These are phyloP conservation scores for Thaleichthys pacificus DNA, from an alignment of 2,797 vertebrate genomes.

Conservation along the genomic window DNA sequence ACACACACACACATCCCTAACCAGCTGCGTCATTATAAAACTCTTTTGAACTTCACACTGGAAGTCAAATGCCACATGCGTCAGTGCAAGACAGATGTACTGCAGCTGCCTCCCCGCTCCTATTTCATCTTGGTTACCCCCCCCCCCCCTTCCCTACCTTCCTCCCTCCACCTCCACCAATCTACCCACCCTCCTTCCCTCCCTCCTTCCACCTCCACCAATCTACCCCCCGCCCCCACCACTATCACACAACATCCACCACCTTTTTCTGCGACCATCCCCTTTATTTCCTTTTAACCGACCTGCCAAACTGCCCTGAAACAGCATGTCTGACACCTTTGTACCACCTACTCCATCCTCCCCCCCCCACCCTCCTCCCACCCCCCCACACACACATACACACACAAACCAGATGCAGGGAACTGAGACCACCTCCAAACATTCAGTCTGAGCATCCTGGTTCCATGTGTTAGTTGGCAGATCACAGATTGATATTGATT, in stretches of 20 bases:
- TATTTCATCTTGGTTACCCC: constrained; percentile 59
- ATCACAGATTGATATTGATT: too few relatives aligned
- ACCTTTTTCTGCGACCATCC: constrained; percentile 62
- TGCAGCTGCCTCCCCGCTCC: constrained; percentile 75
- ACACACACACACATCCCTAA: constrained; percentile 48
- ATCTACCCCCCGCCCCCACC: constrained; percentile 21
- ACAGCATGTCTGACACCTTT: constrained; percentile 19
- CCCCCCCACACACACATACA: too few relatives aligned
- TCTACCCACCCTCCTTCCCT: constrained; percentile 22
- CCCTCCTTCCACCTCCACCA: constrained; percentile 33
- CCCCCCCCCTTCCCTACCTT: constrained; percentile 15
- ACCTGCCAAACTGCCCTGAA: constrained; percentile 19
- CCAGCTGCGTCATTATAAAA: constrained; percentile 81
- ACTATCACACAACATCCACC: constrained; percentile 35
- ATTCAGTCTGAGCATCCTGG: too few relatives aligned
- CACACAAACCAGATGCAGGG: too few relatives aligned
- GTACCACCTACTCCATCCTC: too few relatives aligned
- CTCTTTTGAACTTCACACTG: constrained; percentile 81
- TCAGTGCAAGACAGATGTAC: constrained; percentile 79
- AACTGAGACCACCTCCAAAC: too few relatives aligned
- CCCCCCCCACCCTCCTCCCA: too few relatives aligned
- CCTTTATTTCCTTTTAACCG: constrained; percentile 9
- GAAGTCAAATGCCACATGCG: constrained; percentile 81
- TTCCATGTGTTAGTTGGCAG: too few relatives aligned
- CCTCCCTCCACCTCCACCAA: constrained; percentile 36